Percentiles rank a stretch among this genome's conserved stretches.
These are phyloP conservation scores for Ferrisia virgata DNA, from an alignment of 2,888 invertebrate genomes.

Conservation along the genomic window DNA sequence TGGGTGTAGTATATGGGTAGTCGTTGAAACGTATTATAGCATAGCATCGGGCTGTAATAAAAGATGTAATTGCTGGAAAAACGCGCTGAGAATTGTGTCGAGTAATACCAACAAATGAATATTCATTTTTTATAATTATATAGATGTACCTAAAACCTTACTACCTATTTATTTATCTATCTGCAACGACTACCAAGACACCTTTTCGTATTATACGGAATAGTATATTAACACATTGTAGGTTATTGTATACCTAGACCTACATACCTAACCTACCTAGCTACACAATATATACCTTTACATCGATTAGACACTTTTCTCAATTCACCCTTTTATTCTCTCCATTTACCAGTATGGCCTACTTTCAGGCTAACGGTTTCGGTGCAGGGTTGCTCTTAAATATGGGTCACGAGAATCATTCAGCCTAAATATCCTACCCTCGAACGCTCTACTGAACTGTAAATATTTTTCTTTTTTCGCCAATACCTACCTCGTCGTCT, in stretches of 20 bases:
- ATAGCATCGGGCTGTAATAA: too few relatives aligned
- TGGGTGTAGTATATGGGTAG: too few relatives aligned
- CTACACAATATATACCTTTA: background rate
- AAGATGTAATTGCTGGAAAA: background rate
- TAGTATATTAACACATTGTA: background rate
- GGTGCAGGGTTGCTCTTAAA: constrained; percentile 29
- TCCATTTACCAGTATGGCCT: constrained; percentile 21
- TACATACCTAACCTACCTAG: too few relatives aligned
- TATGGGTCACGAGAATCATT: constrained; percentile 40
- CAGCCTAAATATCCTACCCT: constrained; percentile 17
- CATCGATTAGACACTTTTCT: constrained; percentile 28
- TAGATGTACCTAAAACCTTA: too few relatives aligned
- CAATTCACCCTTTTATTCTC: constrained; percentile 11
- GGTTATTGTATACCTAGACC: background rate
- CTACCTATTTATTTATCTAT: too few relatives aligned
- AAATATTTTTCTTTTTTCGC: constrained; percentile 3
- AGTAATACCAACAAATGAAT: background rate
- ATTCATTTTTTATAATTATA: background rate
- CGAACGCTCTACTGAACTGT: constrained; percentile 12
- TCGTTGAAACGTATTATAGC: background rate
- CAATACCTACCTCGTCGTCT: background rate
- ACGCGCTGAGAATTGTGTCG: background rate
- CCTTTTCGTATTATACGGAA: too few relatives aligned
- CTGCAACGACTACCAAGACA: too few relatives aligned
- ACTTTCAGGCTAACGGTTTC: background rate